Conservation (phyloP, 2,888 invertebrate genomes). For the Anthophora plumipes region DNA sequence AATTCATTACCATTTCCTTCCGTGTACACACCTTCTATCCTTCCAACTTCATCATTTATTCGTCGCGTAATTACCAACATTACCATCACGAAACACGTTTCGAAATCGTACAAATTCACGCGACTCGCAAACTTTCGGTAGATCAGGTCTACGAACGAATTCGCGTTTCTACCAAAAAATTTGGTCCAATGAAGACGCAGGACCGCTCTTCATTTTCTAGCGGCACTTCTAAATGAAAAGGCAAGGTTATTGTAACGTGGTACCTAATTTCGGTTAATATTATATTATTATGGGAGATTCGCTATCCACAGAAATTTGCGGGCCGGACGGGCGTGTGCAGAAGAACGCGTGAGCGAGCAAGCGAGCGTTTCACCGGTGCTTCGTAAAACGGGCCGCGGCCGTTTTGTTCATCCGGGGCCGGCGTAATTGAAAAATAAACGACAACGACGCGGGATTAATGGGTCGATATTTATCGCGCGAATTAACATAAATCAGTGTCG, state of each 20-base stretch:
- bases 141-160: constrained; percentile 1
- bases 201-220: constrained; percentile 43
- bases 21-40: neutral
- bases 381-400: constrained; percentile 27
- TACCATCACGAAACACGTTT: neutral
- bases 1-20: neutral
- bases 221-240: constrained; percentile 73
- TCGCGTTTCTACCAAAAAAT: constrained; percentile 11
- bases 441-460: constrained; percentile 13
- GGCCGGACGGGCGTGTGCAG: constrained; percentile 20
- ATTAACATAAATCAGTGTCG: constrained; percentile 42
- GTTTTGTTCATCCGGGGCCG: constrained; percentile 15
- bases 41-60: neutral
- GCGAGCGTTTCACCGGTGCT: too few relatives aligned
- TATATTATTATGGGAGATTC: constrained; percentile 71
- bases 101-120: too few relatives aligned
- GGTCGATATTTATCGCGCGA: constrained; percentile 48
- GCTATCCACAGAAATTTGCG: constrained; percentile 66
- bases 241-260: constrained; percentile 73
- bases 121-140: neutral
- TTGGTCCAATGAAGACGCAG: neutral
- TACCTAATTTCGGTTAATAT: constrained; percentile 76
- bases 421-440: constrained; percentile 64
- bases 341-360: constrained; percentile 17
- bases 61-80: neutral